A percentile compares a stretch with the other conserved stretches of the same genome.
Conservation (phyloP, 1,140 invertebrate species). For the Andrena cerasifolii region DNA sequence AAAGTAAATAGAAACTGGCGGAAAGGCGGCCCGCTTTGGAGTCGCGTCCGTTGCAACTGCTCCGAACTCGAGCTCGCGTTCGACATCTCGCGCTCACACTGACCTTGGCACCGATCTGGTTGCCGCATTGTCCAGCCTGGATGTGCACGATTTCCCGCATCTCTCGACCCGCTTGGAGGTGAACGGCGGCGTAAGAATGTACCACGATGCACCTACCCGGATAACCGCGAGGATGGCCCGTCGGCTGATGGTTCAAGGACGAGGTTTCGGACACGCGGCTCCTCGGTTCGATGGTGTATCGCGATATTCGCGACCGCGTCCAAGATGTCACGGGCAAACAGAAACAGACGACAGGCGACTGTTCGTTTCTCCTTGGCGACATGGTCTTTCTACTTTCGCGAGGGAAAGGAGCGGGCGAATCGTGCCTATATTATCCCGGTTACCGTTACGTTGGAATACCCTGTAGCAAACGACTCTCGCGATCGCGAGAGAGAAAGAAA, state of each 20-base stretch:
- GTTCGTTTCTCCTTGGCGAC: slow-evolving; percentile 56
- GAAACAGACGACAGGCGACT: slow-evolving; percentile 64
- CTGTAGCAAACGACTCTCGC: not conserved
- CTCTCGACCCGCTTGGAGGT: slow-evolving; percentile 69
- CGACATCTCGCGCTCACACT: slow-evolving; percentile 20
- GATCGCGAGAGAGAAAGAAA: not conserved
- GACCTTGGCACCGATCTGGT: slow-evolving; percentile 95
- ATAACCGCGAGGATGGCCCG: not conserved
- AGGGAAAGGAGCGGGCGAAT: too few relatives aligned
- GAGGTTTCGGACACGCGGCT: not conserved
- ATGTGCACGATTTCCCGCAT: slow-evolving; percentile 97
- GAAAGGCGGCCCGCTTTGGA: not conserved
- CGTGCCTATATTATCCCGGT: not conserved
- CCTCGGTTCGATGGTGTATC: slow-evolving; percentile 26
- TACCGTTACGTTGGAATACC: not conserved
- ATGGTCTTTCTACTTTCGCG: not conserved
- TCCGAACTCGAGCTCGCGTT: not conserved
- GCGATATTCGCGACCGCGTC: slow-evolving; percentile 16
- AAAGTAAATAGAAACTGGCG: not conserved
- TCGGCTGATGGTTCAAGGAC: slow-evolving; percentile 17
- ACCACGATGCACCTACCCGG: not conserved
- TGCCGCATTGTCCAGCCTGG: slow-evolving; percentile 95
- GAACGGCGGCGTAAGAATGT: not conserved
- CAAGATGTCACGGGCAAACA: slow-evolving; percentile 50
- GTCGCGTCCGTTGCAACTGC: not conserved